A percentile compares a stretch with the other conserved stretches of the same genome.
These are phyloP conservation scores for Oreocharis arfaki DNA, from an alignment of 2,113 vertebrate genomes.

Conservation along the genomic window DNA sequence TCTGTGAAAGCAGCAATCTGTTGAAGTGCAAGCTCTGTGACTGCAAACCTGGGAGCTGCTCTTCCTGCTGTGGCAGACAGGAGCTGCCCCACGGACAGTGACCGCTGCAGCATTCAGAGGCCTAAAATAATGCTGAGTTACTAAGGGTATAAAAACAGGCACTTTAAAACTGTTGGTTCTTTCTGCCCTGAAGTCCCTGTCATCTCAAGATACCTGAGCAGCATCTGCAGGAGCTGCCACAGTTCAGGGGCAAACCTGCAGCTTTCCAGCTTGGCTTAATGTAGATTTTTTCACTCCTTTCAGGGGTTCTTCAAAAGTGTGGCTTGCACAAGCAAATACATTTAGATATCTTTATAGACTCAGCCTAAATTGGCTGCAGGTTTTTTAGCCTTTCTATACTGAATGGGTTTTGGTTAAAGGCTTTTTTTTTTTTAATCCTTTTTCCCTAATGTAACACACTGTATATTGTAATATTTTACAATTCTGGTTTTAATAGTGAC, in stretches of 20 bases:
- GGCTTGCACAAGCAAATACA: neutral
- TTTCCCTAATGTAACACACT: neutral
- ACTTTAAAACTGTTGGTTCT: neutral
- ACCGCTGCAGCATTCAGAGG: neutral
- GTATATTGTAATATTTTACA: neutral
- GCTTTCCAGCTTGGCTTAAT: neutral
- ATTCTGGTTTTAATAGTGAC: neutral
- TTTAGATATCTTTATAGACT: neutral
- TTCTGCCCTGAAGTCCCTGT: neutral
- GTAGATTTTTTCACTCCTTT: accelerated
- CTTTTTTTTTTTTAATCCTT: neutral
- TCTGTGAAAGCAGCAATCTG: neutral
- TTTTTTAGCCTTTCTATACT: neutral
- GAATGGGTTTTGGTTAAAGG: neutral
- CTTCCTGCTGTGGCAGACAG: neutral
- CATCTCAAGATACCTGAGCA: neutral
- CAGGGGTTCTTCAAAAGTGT: neutral
- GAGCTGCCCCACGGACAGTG: neutral
- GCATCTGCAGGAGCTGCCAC: neutral
- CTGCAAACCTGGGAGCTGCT: neutral
- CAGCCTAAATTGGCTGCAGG: neutral
- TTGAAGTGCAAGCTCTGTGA: neutral
- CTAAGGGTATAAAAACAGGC: neutral
- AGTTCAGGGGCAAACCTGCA: neutral
- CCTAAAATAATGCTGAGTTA: neutral